phyloP scores from a whole-genome alignment of 1,140 invertebrate genomes.

The Pseudomyrmex gracilis region DNA sequence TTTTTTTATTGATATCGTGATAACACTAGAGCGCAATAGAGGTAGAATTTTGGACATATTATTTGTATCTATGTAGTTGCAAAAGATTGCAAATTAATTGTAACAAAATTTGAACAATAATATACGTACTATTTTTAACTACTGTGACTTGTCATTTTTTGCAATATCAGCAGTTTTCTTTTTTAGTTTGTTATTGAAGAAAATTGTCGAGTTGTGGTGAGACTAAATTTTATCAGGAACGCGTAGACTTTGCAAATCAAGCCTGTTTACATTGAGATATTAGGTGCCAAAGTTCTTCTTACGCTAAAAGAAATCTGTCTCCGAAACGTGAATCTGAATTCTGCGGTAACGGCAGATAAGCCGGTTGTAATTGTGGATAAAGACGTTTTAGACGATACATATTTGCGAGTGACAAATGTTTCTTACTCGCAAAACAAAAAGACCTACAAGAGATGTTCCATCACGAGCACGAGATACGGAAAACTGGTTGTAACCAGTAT shows the following conservation, averaged over 20 bases:
- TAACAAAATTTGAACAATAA: neutral
- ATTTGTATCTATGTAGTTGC: too few relatives aligned
- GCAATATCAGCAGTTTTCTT: neutral
- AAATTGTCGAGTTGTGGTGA: neutral
- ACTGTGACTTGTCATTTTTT: neutral
- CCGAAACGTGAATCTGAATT: conserved; percentile 19
- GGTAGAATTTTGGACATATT: neutral
- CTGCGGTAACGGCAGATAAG: neutral
- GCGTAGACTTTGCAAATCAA: conserved; percentile 35
- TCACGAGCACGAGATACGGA: conserved; percentile 21
- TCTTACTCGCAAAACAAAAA: neutral
- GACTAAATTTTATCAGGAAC: conserved; percentile 33
- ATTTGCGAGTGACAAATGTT: conserved; percentile 9
- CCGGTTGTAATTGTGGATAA: too few relatives aligned
- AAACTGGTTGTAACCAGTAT: conserved; percentile 64
- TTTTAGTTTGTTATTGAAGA: conserved; percentile 2
- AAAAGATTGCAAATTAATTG: neutral
- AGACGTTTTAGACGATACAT: too few relatives aligned
- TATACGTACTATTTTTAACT: neutral
- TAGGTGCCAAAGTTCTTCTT: neutral
- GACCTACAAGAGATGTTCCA: conserved; percentile 42
- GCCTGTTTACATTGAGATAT: conserved; percentile 26
- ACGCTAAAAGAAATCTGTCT: neutral
- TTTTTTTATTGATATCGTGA: neutral
- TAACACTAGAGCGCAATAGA: neutral